Base-by-base conservation (phyloP, 2,797 vertebrate genomes). In the Brachyrhaphis roseni region DNA sequence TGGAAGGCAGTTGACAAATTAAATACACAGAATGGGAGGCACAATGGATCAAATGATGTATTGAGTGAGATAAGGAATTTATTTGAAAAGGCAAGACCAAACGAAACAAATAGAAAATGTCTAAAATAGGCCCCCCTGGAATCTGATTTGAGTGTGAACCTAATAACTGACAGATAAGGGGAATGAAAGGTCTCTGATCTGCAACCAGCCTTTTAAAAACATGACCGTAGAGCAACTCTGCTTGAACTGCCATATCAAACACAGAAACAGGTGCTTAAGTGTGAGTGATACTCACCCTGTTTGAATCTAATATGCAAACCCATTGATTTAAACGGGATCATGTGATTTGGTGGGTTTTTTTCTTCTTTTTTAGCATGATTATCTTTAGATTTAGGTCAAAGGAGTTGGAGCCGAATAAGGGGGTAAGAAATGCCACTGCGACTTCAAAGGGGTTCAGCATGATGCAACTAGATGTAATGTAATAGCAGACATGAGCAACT, bases 381-480 rank as follows among this genome's bases (percentile, higher is more conserved):
- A 78, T 91, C 89, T 87, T 89, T 83, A 91, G 90, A 91, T 93
- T 84, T 93, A 86, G 93, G 94, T 93, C 91, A 93, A 92, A 90
- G 88, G 68, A 92, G 82, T 84, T 83, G 84, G 90, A 91, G 90
- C 84, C 49, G 89, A 88, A 90, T 88, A 87, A 89, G 89, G 84
- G 90, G 89, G 89, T 93, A 91, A 90, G 89, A 91, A 93, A 88
- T 93, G 91, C 88, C 92, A 94, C 88, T 90, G 90, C 76, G 89
- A 92, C 94, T 93, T 95, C 92, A 94, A 95, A 95, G 92, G 87
- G 84, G 83, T 90, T 92, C 87, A 84, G 85, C 78, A 83, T 95
- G 95, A 95, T 95, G 95, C 93, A 95, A 95, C 41, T 77, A 76
- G 71, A 78, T 88, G 95, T 92, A 95, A 95, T 90, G 85, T 57